Percentiles rank a stretch among this genome's conserved stretches.
phyloP scores from a whole-genome alignment of 2,888 invertebrate species.

The Temnothorax ravouxi region DNA sequence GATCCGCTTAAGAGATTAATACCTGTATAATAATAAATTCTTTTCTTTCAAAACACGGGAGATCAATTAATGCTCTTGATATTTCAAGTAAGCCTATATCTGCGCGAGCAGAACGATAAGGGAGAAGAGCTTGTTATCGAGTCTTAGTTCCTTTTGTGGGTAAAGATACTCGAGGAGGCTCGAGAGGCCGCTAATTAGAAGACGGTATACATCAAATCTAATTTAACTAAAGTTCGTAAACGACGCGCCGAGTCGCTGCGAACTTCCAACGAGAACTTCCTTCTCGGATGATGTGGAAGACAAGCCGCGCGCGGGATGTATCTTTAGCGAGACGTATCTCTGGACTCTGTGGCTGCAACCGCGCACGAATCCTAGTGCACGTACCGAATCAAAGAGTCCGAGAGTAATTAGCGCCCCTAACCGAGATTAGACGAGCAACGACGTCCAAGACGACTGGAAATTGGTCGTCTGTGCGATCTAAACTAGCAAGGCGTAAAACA shows the following conservation, averaged over 20 bases:
- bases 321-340: conserved; percentile 2
- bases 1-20: neutral
- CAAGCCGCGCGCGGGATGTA: neutral
- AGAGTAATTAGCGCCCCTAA: conserved; percentile 57
- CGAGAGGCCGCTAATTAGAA: conserved; percentile 62
- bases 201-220: conserved; percentile 58
- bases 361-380: neutral
- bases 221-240: conserved; percentile 66
- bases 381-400: conserved; percentile 47
- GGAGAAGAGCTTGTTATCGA: conserved; percentile 8
- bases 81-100: neutral
- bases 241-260: conserved; percentile 16
- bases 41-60: neutral
- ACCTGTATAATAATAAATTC: neutral
- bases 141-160: conserved; percentile 3
- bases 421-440: conserved; percentile 38
- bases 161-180: conserved; percentile 30
- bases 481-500: conserved; percentile 17
- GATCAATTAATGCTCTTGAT: neutral
- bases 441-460: conserved; percentile 51
- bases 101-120: neutral
- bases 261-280: conserved; percentile 14
- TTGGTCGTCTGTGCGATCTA: conserved; percentile 57
- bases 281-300: conserved; percentile 24
- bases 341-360: conserved; percentile 6